Conservation (phyloP, 2,888 invertebrate genomes). For the Nysson spinosus region DNA sequence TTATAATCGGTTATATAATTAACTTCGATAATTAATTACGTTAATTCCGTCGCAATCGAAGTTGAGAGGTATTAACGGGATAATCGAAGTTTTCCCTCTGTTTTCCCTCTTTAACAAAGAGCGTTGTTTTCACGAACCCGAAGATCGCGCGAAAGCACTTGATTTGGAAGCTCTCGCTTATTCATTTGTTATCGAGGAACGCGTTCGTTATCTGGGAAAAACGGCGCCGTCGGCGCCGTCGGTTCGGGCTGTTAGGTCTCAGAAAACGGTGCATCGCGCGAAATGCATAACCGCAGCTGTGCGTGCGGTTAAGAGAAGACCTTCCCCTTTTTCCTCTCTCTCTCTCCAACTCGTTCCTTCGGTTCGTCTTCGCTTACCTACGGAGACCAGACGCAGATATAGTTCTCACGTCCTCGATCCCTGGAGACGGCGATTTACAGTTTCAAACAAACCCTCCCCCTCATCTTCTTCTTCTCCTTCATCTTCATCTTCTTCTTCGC, state of each 20-base stretch:
- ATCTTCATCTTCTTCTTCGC: not conserved
- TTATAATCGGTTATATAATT: no score
- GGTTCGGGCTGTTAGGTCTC: slow-evolving; percentile 12
- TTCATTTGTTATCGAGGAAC: slow-evolving; percentile 12
- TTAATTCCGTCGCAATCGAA: no score
- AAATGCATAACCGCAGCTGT: slow-evolving; percentile 76
- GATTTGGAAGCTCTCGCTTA: no score
- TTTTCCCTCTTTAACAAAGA: no score
- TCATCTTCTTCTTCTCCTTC: not conserved
- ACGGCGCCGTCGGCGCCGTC: slow-evolving; percentile 22
- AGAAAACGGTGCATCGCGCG: slow-evolving; percentile 65
- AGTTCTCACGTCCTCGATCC: slow-evolving; percentile 69
- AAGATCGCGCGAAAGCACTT: no score
- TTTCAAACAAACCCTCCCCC: slow-evolving; percentile 52
- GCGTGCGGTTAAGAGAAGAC: slow-evolving; percentile 64
- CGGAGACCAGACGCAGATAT: slow-evolving; percentile 61
- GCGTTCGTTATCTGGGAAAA: no score
- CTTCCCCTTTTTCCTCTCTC: slow-evolving; percentile 13
- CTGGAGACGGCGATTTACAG: slow-evolving; percentile 58
- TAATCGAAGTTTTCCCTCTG: no score
- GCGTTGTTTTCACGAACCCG: no score
- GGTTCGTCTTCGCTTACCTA: slow-evolving; percentile 57
- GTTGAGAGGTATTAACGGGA: no score
- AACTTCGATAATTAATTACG: no score
- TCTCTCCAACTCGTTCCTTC: slow-evolving; percentile 1